phyloP scores from a whole-genome alignment of 2,113 vertebrate species.

The Alligator sinensis region DNA sequence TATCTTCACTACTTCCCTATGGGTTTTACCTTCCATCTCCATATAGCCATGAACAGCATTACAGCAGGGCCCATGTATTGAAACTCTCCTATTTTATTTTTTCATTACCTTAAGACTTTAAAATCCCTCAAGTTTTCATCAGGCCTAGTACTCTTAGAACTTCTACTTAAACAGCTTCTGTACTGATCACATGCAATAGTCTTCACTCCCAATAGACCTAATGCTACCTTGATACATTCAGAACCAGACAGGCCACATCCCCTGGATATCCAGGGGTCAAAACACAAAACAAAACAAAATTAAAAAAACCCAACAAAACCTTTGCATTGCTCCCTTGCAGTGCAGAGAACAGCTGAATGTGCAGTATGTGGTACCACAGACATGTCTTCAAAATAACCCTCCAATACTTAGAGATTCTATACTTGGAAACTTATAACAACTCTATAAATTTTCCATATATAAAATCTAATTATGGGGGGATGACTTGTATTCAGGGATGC shows the following conservation, averaged over 20 bases:
- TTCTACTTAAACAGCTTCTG: background rate
- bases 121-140: background rate
- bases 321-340: too few species aligned
- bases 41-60: background rate
- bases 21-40: background rate
- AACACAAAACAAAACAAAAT: background rate
- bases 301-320: fast-evolving
- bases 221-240: background rate
- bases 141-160: background rate
- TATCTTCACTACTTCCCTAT: background rate
- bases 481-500: too few species aligned
- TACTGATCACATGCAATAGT: background rate
- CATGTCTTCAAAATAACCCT: too few species aligned
- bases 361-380: too few species aligned
- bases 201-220: background rate
- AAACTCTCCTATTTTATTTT: background rate
- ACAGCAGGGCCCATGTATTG: too few species aligned
- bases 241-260: background rate
- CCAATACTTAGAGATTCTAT: too few species aligned
- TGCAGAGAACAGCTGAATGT: too few species aligned
- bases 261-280: background rate
- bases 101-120: background rate
- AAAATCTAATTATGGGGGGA: too few species aligned
- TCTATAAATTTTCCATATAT: too few species aligned
- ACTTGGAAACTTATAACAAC: too few species aligned